Percentiles rank a stretch among this genome's conserved stretches.
Conservation (phyloP, 2,888 invertebrate genomes). For the Eupithecia dodoneata region DNA sequence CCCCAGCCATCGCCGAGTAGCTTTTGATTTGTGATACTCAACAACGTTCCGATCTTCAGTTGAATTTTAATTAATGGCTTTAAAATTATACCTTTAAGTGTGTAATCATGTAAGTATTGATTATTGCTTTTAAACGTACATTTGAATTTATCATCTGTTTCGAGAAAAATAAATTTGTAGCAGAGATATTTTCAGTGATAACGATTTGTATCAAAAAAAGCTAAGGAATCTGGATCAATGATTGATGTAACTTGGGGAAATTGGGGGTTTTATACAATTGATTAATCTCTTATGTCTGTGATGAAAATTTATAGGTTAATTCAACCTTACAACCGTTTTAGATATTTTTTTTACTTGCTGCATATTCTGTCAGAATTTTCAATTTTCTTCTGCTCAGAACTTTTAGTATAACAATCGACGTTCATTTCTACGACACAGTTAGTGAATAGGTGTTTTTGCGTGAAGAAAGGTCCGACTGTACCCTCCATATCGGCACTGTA, state of each 20-base stretch:
- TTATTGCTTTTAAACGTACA: conserved; percentile 73
- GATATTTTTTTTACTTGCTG: not conserved
- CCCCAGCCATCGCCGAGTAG: conserved; percentile 72
- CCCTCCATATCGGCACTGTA: conserved; percentile 73
- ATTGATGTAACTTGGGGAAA: conserved; percentile 21
- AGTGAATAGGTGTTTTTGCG: conserved; percentile 36
- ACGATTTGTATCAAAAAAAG: conserved; percentile 22
- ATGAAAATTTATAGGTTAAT: conserved; percentile 1
- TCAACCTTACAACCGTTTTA: not conserved
- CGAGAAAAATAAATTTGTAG: conserved; percentile 40
- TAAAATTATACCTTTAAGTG: conserved; percentile 74
- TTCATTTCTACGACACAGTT: not conserved
- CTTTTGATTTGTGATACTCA: conserved; percentile 78
- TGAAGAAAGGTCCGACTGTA: conserved; percentile 59
- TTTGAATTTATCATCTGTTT: conserved; percentile 62
- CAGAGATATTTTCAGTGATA: conserved; percentile 32
- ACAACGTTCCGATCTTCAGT: conserved; percentile 79
- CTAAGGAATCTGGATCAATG: conserved; percentile 23
- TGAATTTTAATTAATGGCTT: conserved; percentile 82
- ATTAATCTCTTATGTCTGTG: conserved; percentile 14
- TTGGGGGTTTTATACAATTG: conserved; percentile 13
- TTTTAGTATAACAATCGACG: not conserved
- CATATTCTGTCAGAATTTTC: not conserved
- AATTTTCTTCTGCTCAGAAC: not conserved
- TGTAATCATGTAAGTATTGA: conserved; percentile 78